phyloP scores from a whole-genome alignment of 2,113 vertebrate genomes.

The Steatornis caripensis region DNA sequence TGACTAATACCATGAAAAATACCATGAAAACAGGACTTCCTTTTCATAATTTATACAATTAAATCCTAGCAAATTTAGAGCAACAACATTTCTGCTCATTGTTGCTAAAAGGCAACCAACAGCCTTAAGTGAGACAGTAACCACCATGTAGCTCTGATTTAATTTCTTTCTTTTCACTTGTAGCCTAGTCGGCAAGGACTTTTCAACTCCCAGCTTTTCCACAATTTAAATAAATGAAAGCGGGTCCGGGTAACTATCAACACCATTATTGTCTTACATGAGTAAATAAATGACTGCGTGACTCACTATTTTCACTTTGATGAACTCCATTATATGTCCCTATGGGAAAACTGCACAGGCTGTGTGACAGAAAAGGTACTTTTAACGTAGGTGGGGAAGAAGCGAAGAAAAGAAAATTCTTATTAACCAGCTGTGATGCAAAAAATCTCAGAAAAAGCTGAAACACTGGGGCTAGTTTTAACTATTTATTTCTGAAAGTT shows the following conservation, averaged over 20 bases:
- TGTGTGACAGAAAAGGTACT: constrained; percentile 1
- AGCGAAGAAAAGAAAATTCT: neutral
- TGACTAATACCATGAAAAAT: neutral
- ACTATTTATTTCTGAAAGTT: neutral
- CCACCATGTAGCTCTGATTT: neutral
- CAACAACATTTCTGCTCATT: neutral
- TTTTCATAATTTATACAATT: neutral
- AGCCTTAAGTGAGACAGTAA: neutral
- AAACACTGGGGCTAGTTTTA: neutral
- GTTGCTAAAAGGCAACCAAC: neutral
- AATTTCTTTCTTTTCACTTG: neutral
- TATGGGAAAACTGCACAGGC: constrained; percentile 19
- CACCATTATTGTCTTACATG: constrained; percentile 31
- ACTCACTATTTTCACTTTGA: constrained; percentile 25
- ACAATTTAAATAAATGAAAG: neutral
- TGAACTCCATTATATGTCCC: constrained; percentile 33
- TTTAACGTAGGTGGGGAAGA: neutral
- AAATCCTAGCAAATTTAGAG: neutral
- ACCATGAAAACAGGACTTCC: neutral
- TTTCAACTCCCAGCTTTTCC: neutral
- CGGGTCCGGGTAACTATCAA: neutral
- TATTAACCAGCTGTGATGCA: neutral
- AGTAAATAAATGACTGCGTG: constrained; percentile 50
- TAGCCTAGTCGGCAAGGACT: neutral
- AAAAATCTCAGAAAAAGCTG: neutral